These are phyloP conservation scores for Chaetodon trifasciatus DNA, from an alignment of 2,797 vertebrate genomes.

Conservation along the genomic window DNA sequence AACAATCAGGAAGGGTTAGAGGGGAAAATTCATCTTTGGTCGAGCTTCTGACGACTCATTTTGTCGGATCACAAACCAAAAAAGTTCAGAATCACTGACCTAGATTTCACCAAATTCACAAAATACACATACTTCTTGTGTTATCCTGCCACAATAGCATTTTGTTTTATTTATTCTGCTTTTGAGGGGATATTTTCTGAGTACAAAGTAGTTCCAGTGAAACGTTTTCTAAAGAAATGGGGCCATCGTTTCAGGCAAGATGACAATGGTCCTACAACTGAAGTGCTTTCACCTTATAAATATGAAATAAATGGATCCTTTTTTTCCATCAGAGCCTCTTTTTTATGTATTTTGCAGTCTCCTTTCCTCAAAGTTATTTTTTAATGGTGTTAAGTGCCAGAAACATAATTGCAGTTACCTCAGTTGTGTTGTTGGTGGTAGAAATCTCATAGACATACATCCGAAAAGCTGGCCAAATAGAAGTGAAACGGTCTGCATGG, in stretches of 20 bases:
- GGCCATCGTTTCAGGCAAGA: neutral
- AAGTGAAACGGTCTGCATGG: neutral
- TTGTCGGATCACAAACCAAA: neutral
- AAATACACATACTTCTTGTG: neutral
- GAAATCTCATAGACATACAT: slow-evolving; percentile 2
- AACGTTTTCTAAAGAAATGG: slow-evolving; percentile 3
- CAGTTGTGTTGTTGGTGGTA: neutral
- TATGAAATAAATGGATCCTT: neutral
- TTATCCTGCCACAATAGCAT: neutral
- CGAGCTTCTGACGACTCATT: neutral
- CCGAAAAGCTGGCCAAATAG: slow-evolving; percentile 5
- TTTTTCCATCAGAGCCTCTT: neutral
- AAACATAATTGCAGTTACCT: neutral
- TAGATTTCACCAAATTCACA: neutral
- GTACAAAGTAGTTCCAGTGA: neutral
- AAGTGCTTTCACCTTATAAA: neutral
- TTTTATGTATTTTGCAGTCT: neutral
- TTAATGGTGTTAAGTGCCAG: neutral
- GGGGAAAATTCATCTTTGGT: neutral
- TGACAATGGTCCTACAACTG: neutral
- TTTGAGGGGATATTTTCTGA: neutral
- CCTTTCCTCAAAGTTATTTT: neutral
- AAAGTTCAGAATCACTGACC: neutral
- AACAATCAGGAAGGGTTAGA: neutral
- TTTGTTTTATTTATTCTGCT: neutral